Evolutionary conservation across 2,113 vertebrate species (phyloP), one percentile per base, ranked within the genome.

Genomic region (Bujurquina vittata): DNA sequence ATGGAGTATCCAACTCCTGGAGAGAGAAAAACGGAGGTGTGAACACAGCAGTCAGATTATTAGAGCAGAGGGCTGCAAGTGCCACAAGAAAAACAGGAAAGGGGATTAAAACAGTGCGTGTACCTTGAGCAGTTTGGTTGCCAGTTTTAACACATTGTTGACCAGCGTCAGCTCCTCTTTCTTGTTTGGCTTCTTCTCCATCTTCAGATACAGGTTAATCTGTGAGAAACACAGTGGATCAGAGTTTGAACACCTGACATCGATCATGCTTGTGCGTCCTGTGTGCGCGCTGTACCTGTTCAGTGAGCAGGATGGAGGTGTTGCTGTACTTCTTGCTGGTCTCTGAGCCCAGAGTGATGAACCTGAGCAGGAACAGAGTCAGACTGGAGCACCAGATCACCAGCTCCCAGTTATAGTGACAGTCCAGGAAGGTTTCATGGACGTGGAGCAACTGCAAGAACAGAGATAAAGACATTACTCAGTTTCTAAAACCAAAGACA

Each of bases 131-230:
- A 99, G 95, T 94, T 99, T 99, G 83, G 98, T 99, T 77, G 98
- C 98, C 92, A 99, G 96, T 88, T 99, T 99, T 83, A 99, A 95
- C 79, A 99, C 98, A 59, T 99, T 99, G 95, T 99, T 99, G 92
- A 99, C 98, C 88, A 99, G 94, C 2, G 97, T 99, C 86, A 99
- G 95, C 83, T 99, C 98, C 74, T 99, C 98, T 85, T 99, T 99
- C 94, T 99, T 99, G 94, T 99, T 99, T 87, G 98, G 98, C 87
- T 99, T 99, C 95, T 99, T 99, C 95, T 99, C 98, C 98, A 99
- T 99, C 96, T 99, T 99, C 95, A 99, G 97, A 94, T 99, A 99
- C 91, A 99, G 92, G 92, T 99, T 99, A 94, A 99, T 99, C 98
- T 99, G 91, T 79, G n/a, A 63, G 49, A 92, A 12, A 63, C 1